phyloP scores from a whole-genome alignment of 1,140 invertebrate species.

The Caerostris extrusa region DNA sequence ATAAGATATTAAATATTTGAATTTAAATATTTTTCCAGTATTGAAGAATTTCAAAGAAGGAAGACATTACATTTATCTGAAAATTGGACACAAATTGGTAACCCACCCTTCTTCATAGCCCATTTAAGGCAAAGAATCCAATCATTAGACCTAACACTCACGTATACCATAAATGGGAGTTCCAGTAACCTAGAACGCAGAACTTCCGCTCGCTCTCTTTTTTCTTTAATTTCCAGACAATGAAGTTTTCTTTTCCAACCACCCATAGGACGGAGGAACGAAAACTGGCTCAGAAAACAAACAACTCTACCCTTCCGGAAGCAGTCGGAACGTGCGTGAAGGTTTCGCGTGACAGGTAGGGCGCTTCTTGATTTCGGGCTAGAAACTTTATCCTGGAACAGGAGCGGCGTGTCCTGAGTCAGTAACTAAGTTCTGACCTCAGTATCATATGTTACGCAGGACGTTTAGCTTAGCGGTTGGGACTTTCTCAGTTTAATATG shows the following conservation, averaged over 20 bases:
- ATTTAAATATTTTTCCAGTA: too few species aligned
- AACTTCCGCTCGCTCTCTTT: background rate
- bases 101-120: too few species aligned
- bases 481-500: slow-evolving; percentile 2
- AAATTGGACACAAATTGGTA: too few species aligned
- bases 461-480: background rate
- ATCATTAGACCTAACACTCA: slow-evolving; percentile 24
- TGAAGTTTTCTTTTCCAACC: background rate
- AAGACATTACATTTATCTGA: too few species aligned
- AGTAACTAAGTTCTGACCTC: background rate
- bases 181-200: slow-evolving; percentile 18
- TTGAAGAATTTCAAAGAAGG: too few species aligned
- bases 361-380: slow-evolving; percentile 4
- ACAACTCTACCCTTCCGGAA: slow-evolving; percentile 23
- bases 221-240: slow-evolving; percentile 21
- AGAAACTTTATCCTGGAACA: slow-evolving; percentile 29
- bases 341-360: slow-evolving; percentile 37
- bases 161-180: slow-evolving; percentile 33
- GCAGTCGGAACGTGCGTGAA: slow-evolving; percentile 1
- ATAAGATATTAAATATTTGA: too few species aligned
- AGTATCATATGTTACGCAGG: background rate
- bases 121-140: background rate
- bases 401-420: background rate
- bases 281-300: slow-evolving; percentile 6
- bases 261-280: background rate